A percentile compares a stretch with the other conserved stretches of the same genome.
phyloP scores from a whole-genome alignment of 2,797 vertebrate genomes.

The Iguana delicatissima region DNA sequence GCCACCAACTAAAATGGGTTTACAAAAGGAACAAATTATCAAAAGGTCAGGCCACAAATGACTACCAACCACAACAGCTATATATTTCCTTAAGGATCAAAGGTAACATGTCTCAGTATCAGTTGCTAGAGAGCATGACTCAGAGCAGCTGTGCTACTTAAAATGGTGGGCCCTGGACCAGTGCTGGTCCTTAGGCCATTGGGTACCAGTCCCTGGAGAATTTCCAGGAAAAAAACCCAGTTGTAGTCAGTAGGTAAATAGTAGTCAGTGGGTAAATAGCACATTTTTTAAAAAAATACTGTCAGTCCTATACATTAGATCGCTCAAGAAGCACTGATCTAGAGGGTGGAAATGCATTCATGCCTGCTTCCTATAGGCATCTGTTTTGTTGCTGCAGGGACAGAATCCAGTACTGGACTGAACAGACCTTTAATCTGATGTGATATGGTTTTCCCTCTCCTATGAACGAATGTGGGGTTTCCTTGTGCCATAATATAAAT shows the following conservation, averaged over 20 bases:
- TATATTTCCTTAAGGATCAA: not conserved
- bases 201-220: no score
- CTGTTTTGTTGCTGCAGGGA: not conserved
- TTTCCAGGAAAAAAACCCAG: no score
- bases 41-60: no score
- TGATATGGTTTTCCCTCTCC: not conserved
- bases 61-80: not conserved
- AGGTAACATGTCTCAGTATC: not conserved
- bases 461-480: not conserved
- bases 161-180: no score
- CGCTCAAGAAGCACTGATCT: not conserved
- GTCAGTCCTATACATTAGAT: not conserved
- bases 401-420: not conserved
- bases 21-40: no score
- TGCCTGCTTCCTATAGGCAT: not conserved
- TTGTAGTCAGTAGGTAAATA: no score
- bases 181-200: no score
- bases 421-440: not conserved
- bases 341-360: not conserved
- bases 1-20: no score
- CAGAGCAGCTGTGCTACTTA: no score
- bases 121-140: not conserved
- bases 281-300: not conserved
- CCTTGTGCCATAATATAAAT: not conserved
- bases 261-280: no score